Evolutionary conservation across 2,113 vertebrate genomes (phyloP).

Genomic region (Saccopteryx bilineata): DNA sequence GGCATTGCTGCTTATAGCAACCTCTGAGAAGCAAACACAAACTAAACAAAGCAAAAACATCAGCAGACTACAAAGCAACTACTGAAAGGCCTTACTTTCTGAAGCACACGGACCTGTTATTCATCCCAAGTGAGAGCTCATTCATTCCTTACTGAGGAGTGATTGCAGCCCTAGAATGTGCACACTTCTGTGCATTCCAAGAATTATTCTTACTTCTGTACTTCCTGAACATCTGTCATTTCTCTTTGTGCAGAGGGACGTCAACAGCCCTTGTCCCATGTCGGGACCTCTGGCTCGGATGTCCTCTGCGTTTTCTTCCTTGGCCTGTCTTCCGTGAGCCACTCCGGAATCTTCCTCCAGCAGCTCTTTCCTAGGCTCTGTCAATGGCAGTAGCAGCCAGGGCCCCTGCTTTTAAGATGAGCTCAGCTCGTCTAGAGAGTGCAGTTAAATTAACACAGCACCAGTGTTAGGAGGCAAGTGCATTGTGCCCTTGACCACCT

Average conservation of each 20-base stretch:
- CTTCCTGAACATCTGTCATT: neutral
- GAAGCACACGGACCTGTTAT: neutral
- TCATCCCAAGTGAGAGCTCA: neutral
- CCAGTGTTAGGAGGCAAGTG: neutral
- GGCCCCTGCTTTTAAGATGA: neutral
- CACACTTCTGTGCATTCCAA: neutral
- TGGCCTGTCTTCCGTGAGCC: neutral
- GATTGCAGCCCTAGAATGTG: neutral
- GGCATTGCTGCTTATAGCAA: neutral
- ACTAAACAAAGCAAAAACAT: neutral
- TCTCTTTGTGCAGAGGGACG: too few relatives aligned
- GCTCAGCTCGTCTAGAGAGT: neutral
- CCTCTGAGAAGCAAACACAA: neutral
- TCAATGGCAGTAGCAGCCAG: neutral
- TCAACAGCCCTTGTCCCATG: rapidly evolving
- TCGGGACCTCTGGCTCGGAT: too few relatives aligned
- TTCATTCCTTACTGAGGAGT: neutral
- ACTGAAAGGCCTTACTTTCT: neutral
- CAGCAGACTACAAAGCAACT: neutral
- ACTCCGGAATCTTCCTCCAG: neutral
- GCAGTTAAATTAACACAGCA: too few relatives aligned
- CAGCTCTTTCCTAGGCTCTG: neutral
- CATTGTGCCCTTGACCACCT: neutral
- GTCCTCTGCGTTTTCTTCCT: neutral
- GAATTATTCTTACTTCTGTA: neutral